Percentiles rank a stretch among this genome's conserved stretches.
These are phyloP conservation scores for Drosophila meridiana DNA, from an alignment of 2,888 invertebrate genomes.

Conservation along the genomic window DNA sequence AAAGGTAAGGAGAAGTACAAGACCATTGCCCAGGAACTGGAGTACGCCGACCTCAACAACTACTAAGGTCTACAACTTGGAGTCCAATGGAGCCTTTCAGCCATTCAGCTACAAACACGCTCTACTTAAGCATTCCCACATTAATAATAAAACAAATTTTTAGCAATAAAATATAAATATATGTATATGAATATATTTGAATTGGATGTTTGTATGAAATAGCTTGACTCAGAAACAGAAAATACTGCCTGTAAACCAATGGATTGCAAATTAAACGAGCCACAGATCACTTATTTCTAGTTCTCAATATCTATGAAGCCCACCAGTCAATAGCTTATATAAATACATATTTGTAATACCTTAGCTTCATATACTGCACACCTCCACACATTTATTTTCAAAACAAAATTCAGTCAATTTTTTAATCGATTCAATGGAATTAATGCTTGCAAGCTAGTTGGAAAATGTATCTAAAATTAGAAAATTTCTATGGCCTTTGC, in stretches of 20 bases:
- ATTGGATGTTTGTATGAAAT: conserved; percentile 12
- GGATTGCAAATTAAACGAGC: conserved; percentile 7
- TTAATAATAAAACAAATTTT: conserved; percentile 50
- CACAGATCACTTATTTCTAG: conserved; percentile 19
- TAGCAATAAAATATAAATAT: conserved; percentile 43
- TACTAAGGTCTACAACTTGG: conserved; percentile 84
- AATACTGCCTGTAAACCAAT: conserved; percentile 49
- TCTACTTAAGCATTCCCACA: conserved; percentile 58
- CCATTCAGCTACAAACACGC: conserved; percentile 41
- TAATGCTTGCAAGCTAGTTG: conserved; percentile 37
- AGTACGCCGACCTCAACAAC: conserved; percentile 96
- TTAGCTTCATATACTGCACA: conserved; percentile 25
- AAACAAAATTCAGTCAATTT: conserved; percentile 29
- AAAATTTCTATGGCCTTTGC: conserved; percentile 65
- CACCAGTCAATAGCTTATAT: conserved; percentile 57
- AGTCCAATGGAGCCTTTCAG: conserved; percentile 37
- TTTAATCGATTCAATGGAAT: conserved; percentile 4
- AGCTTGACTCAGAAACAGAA: conserved; percentile 14
- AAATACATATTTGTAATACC: neutral
- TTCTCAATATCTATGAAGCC: conserved; percentile 47
- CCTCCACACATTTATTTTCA: conserved; percentile 7
- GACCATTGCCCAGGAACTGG: conserved; percentile 98
- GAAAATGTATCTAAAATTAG: conserved; percentile 36
- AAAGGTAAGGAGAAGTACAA: conserved; percentile 98
- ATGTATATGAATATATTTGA: conserved; percentile 19